Percentiles rank a stretch among this genome's conserved stretches.
These are phyloP conservation scores for Criorhina ranunculi DNA, from an alignment of 2,888 invertebrate genomes.

Conservation along the genomic window DNA sequence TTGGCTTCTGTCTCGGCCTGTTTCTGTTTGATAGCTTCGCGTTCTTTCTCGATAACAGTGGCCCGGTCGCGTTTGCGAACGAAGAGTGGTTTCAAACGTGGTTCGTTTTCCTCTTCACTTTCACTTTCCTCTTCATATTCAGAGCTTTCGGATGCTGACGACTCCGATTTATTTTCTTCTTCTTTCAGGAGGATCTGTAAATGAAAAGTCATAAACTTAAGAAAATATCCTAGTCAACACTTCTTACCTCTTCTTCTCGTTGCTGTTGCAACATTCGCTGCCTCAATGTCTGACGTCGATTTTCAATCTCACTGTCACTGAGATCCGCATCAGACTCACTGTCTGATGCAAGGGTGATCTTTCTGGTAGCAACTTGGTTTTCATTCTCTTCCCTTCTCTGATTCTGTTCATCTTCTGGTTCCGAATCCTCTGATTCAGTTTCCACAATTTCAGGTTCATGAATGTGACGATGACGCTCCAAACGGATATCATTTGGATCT, in stretches of 20 bases:
- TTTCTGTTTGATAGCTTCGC: conserved; percentile 93
- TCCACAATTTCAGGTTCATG: conserved; percentile 88
- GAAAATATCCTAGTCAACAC: too few species aligned
- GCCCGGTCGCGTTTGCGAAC: conserved; percentile 96
- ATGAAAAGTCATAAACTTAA: background rate
- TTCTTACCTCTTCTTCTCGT: conserved; percentile 88
- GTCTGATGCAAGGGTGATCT: conserved; percentile 83
- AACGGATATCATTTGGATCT: conserved; percentile 83
- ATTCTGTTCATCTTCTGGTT: conserved; percentile 81
- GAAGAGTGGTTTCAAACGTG: conserved; percentile 97
- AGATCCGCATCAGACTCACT: conserved; percentile 93
- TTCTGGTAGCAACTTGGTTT: conserved; percentile 79
- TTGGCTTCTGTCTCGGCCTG: conserved; percentile 93
- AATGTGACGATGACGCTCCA: conserved; percentile 87
- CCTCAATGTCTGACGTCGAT: conserved; percentile 89
- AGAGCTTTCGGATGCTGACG: conserved; percentile 90
- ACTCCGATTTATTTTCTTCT: conserved; percentile 87
- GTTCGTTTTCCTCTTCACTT: conserved; percentile 95
- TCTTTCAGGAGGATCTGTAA: conserved; percentile 84
- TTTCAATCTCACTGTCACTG: conserved; percentile 94
- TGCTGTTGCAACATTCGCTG: conserved; percentile 89
- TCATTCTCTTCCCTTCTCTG: conserved; percentile 83
- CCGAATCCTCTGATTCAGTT: conserved; percentile 86
- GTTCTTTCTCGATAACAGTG: conserved; percentile 97
- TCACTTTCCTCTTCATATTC: conserved; percentile 93